A percentile compares a stretch with the other conserved stretches of the same genome.
Conservation (phyloP, 2,888 invertebrate species). For the Germaria angustata region DNA sequence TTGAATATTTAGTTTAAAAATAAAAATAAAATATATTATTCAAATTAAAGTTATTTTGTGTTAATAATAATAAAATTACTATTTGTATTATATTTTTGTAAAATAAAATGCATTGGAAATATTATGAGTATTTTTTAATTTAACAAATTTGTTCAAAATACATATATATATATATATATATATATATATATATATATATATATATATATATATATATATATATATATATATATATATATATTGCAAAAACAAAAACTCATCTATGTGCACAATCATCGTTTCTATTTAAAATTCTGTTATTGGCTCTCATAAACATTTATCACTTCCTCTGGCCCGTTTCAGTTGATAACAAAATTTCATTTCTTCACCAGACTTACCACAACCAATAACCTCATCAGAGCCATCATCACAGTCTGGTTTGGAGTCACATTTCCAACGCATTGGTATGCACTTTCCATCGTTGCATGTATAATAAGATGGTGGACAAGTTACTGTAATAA, state of each 20-base stretch:
- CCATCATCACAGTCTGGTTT: conserved; percentile 83
- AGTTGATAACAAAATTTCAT: neutral
- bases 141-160: too few relatives aligned
- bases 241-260: too few relatives aligned
- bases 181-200: too few relatives aligned
- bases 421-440: conserved; percentile 83
- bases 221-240: too few relatives aligned
- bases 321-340: conserved; percentile 5
- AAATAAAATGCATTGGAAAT: too few relatives aligned
- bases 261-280: neutral
- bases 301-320: conserved; percentile 25
- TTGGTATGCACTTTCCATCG: conserved; percentile 83
- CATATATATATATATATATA: too few relatives aligned
- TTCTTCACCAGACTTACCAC: conserved; percentile 79
- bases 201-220: too few relatives aligned
- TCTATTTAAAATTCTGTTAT: conserved; percentile 15
- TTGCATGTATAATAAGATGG: conserved; percentile 77
- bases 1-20: too few relatives aligned
- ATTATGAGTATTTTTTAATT: too few relatives aligned
- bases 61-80: neutral
- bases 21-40: too few relatives aligned
- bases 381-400: conserved; percentile 83
- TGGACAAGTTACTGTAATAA: conserved; percentile 75
- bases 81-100: conserved; percentile 23
- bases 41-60: conserved; percentile 3